A percentile compares a stretch with the other conserved stretches of the same genome.
Evolutionary conservation across 2,888 invertebrate genomes (phyloP).

Genomic region (Euproctis similis): DNA sequence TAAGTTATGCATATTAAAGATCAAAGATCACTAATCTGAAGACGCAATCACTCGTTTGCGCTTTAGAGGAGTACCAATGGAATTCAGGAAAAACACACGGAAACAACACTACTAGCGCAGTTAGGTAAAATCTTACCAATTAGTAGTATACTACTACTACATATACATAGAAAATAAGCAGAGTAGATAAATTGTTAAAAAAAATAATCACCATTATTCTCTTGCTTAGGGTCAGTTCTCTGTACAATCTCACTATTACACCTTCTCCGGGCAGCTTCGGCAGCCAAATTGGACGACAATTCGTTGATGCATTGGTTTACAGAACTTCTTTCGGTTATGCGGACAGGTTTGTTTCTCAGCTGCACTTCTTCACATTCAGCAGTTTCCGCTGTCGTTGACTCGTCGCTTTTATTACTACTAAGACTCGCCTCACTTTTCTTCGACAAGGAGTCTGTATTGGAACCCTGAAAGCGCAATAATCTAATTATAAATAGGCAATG

Average conservation of each 20-base stretch:
- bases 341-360: slow-evolving; percentile 52
- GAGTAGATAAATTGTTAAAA: no score
- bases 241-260: slow-evolving; percentile 71
- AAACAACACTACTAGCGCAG: no score
- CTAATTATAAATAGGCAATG: no score
- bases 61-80: no score
- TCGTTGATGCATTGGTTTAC: slow-evolving; percentile 83
- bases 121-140: no score
- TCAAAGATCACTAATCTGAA: no score
- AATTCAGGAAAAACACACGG: no score
- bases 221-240: slow-evolving; percentile 55
- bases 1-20: no score
- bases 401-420: slow-evolving; percentile 50
- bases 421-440: slow-evolving; percentile 57
- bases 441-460: slow-evolving; percentile 54
- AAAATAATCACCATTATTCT: slow-evolving; percentile 43
- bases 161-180: no score
- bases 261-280: slow-evolving; percentile 57
- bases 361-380: slow-evolving; percentile 57
- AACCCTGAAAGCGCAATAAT: slow-evolving; percentile 41
- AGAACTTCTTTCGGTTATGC: slow-evolving; percentile 59
- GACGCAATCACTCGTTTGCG: no score
- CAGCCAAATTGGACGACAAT: slow-evolving; percentile 75
- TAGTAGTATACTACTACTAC: no score
- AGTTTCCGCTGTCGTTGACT: slow-evolving; percentile 44